These are phyloP conservation scores for Urocitellus parryii DNA, from an alignment of 2,113 vertebrate genomes.

Conservation along the genomic window DNA sequence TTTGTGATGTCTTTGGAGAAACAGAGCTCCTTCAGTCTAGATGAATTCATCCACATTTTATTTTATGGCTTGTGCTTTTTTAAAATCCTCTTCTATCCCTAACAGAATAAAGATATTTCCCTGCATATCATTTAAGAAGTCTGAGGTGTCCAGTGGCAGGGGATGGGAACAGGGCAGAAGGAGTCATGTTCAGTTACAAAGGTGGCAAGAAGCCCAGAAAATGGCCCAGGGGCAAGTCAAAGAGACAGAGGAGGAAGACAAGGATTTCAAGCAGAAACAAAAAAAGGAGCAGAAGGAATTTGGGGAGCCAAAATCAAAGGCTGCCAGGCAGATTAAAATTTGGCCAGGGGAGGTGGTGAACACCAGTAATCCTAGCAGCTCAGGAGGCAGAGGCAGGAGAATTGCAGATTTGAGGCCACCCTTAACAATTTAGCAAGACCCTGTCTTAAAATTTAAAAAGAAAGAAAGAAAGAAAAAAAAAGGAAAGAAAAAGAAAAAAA, in stretches of 20 bases:
- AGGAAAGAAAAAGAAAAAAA: too few relatives aligned
- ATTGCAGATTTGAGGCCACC: too few relatives aligned
- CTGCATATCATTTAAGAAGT: too few relatives aligned
- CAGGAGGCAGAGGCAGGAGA: too few relatives aligned
- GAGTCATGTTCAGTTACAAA: background rate
- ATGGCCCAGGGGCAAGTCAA: too few relatives aligned
- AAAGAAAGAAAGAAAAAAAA: too few relatives aligned
- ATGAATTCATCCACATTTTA: background rate
- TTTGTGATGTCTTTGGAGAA: background rate
- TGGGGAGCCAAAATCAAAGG: background rate
- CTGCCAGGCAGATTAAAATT: background rate
- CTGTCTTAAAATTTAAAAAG: too few relatives aligned
- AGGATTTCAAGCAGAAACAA: background rate
- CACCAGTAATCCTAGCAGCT: too few relatives aligned
- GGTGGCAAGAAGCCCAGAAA: background rate
- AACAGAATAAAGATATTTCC: background rate
- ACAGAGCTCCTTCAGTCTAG: background rate
- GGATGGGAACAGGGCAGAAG: background rate
- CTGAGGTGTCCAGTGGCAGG: background rate
- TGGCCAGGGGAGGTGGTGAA: background rate
- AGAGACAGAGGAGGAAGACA: background rate
- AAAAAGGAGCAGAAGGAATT: background rate
- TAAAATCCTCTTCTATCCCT: background rate
- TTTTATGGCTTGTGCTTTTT: background rate
- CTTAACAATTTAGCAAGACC: too few relatives aligned